A percentile compares a stretch with the other conserved stretches of the same genome.
These are phyloP conservation scores for Linyphia triangularis DNA, from an alignment of 2,888 invertebrate genomes.

Conservation along the genomic window DNA sequence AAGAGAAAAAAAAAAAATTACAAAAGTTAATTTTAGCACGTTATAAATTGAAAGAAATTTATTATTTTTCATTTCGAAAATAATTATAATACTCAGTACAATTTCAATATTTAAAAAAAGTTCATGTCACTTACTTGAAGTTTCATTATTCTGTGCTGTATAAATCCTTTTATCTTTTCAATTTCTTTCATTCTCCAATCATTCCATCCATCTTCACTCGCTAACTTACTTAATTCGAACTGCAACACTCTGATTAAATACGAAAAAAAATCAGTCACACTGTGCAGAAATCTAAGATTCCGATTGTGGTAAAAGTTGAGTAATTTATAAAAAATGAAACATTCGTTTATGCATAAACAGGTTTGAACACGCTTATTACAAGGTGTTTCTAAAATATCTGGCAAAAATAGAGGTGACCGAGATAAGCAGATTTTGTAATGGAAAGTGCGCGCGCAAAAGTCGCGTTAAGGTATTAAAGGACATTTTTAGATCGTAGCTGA, in stretches of 20 bases:
- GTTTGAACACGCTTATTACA: background rate
- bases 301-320: background rate
- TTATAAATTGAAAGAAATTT: too few species aligned
- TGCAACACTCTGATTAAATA: constrained; percentile 21
- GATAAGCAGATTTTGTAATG: too few species aligned
- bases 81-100: too few species aligned
- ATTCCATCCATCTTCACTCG: constrained; percentile 42
- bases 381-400: background rate
- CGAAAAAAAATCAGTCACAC: background rate
- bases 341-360: background rate
- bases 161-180: constrained; percentile 15
- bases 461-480: too few species aligned
- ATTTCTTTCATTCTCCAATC: constrained; percentile 35
- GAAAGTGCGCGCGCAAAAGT: too few species aligned
- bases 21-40: too few species aligned
- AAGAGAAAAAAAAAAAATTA: too few species aligned
- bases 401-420: background rate
- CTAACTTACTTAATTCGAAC: constrained; percentile 35
- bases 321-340: background rate
- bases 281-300: background rate
- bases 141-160: constrained; percentile 19
- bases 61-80: too few species aligned
- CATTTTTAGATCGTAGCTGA: too few species aligned
- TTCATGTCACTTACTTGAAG: constrained; percentile 40
- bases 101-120: background rate